These are phyloP conservation scores for Tiliacea aurago DNA, from an alignment of 2,888 invertebrate genomes.

Conservation along the genomic window DNA sequence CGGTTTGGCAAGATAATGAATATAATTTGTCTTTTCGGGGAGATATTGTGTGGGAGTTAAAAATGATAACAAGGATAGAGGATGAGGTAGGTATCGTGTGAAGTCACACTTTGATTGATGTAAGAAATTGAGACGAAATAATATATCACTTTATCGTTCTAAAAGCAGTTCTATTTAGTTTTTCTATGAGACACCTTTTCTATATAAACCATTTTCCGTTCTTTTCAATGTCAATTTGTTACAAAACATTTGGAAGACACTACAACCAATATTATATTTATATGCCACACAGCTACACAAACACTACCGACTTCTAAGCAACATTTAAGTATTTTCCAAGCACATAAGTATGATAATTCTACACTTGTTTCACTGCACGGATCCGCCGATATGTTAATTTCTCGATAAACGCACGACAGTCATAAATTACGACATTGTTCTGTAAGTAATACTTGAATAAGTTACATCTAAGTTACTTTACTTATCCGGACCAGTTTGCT, in stretches of 20 bases:
- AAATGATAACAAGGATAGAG: neutral
- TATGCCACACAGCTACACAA: conserved; percentile 22
- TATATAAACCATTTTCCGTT: neutral
- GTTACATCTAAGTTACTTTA: conserved; percentile 21
- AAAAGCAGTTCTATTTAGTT: neutral
- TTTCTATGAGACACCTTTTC: neutral
- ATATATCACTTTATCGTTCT: neutral
- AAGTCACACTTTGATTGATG: neutral
- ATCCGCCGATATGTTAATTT: conserved; percentile 41
- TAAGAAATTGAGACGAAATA: neutral
- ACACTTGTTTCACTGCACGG: conserved; percentile 20
- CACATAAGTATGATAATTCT: conserved; percentile 33
- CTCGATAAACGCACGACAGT: conserved; percentile 54
- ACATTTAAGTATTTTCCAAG: conserved; percentile 19
- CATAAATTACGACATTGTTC: conserved; percentile 39
- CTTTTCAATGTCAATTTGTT: neutral
- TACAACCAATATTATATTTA: neutral
- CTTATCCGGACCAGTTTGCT: conserved; percentile 22
- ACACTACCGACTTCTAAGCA: conserved; percentile 30
- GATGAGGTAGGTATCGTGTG: neutral
- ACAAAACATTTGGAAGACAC: conserved; percentile 4
- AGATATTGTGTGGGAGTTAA: neutral
- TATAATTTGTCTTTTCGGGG: neutral
- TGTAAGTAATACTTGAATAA: conserved; percentile 10
- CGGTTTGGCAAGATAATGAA: neutral